Conservation (phyloP, 2,113 vertebrate species). For the Oxyruncus cristatus region DNA sequence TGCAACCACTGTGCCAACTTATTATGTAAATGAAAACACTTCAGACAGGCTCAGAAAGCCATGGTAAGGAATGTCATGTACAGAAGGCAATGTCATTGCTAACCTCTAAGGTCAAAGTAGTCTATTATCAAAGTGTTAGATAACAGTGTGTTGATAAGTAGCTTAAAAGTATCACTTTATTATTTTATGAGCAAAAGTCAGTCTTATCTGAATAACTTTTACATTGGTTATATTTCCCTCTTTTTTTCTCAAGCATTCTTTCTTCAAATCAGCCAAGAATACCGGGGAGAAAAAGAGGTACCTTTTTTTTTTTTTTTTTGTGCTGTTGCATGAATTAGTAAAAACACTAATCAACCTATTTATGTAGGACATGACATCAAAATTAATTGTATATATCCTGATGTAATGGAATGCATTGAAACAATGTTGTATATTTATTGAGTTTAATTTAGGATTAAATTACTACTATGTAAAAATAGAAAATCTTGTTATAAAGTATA, state of each 20-base stretch:
- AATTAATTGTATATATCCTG: conserved; percentile 21
- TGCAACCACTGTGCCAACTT: not conserved
- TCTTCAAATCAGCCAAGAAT: not conserved
- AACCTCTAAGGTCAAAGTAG: conserved; percentile 70
- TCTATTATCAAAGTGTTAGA: conserved; percentile 77
- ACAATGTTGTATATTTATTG: not conserved
- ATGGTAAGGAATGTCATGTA: conserved; percentile 7
- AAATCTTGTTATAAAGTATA: not conserved
- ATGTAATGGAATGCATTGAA: not conserved
- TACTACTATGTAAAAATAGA: conserved; percentile 12
- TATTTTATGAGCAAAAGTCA: conserved; percentile 21
- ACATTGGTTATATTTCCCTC: not conserved
- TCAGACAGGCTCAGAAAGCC: conserved; percentile 21
- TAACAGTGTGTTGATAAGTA: conserved; percentile 52
- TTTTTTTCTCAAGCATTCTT: not conserved
- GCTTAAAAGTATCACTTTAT: conserved; percentile 60
- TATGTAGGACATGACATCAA: not conserved
- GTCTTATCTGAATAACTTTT: conserved; percentile 38
- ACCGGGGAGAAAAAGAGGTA: not conserved
- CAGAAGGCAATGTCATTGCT: conserved; percentile 56
- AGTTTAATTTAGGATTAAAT: conserved; percentile 42
- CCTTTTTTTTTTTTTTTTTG: not conserved
- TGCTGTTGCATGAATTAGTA: not conserved
- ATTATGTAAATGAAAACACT: conserved; percentile 10
- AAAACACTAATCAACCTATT: not conserved